phyloP scores from a whole-genome alignment of 2,888 invertebrate species.

The Drosophila meridiana region DNA sequence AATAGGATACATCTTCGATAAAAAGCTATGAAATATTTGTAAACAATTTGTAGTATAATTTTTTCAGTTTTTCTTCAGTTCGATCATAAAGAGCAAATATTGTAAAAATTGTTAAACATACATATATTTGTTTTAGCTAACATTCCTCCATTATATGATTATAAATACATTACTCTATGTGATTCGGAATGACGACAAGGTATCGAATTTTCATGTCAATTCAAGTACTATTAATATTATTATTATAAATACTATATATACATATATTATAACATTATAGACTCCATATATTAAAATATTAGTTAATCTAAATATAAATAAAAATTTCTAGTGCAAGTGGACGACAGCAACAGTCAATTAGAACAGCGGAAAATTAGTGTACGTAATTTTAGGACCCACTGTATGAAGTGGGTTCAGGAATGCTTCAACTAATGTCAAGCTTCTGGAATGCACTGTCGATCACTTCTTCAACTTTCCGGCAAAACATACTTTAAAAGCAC shows the following conservation, averaged over 20 bases:
- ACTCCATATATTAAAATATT: background rate
- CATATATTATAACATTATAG: too few relatives aligned
- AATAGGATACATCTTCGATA: background rate
- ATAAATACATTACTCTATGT: too few relatives aligned
- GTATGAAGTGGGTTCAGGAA: background rate
- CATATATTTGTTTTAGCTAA: too few relatives aligned
- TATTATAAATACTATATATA: too few relatives aligned
- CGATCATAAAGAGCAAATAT: too few relatives aligned
- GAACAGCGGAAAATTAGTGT: background rate
- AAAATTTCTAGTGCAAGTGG: background rate
- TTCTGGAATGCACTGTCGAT: conserved; percentile 7
- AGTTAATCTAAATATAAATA: background rate
- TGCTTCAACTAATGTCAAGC: background rate
- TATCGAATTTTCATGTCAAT: too few relatives aligned
- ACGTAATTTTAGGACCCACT: background rate
- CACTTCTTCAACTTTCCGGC: conserved; percentile 17
- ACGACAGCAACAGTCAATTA: conserved; percentile 17
- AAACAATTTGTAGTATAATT: too few relatives aligned
- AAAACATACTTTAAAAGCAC: conserved; percentile 21
- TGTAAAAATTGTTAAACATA: too few relatives aligned
- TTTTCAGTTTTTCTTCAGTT: too few relatives aligned
- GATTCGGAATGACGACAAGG: too few relatives aligned
- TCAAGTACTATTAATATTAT: too few relatives aligned
- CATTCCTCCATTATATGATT: too few relatives aligned
- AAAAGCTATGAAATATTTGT: background rate